phyloP scores from a whole-genome alignment of 2,113 vertebrate species.

The Ochotona curzoniae region DNA sequence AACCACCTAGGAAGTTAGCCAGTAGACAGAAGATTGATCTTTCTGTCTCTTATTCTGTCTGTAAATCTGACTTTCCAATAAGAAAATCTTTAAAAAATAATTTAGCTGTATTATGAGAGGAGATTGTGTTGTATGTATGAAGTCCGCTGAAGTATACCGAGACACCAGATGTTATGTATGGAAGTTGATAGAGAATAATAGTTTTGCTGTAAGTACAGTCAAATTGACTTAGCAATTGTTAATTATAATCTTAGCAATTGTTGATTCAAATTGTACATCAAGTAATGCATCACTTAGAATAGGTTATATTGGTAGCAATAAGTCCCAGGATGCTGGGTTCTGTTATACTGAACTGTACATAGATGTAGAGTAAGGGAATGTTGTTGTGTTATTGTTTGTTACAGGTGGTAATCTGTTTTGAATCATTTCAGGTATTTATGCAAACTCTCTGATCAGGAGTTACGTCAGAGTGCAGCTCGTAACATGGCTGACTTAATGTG shows the following conservation, averaged over 20 bases:
- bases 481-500: slow-evolving; percentile 99
- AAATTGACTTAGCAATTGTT: neutral
- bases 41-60: too few species aligned
- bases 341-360: neutral
- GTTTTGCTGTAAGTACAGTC: neutral
- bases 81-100: neutral
- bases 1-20: too few species aligned
- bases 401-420: slow-evolving; percentile 53
- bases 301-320: slow-evolving; percentile 30
- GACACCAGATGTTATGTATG: neutral
- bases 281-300: slow-evolving; percentile 8
- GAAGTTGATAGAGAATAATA: slow-evolving; percentile 12
- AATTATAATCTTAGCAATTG: slow-evolving; percentile 39
- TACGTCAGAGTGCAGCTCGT: slow-evolving; percentile 97
- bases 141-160: neutral
- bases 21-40: too few species aligned
- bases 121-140: neutral
- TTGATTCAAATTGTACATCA: slow-evolving; percentile 9
- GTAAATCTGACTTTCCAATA: too few species aligned
- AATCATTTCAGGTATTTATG: slow-evolving; percentile 94
- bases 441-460: slow-evolving; percentile 98
- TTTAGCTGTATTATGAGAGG: neutral
- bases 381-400: slow-evolving; percentile 5
- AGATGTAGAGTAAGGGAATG: slow-evolving; percentile 27
- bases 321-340: neutral